phyloP scores from a whole-genome alignment of 2,113 vertebrate species.

The Anser cygnoides region DNA sequence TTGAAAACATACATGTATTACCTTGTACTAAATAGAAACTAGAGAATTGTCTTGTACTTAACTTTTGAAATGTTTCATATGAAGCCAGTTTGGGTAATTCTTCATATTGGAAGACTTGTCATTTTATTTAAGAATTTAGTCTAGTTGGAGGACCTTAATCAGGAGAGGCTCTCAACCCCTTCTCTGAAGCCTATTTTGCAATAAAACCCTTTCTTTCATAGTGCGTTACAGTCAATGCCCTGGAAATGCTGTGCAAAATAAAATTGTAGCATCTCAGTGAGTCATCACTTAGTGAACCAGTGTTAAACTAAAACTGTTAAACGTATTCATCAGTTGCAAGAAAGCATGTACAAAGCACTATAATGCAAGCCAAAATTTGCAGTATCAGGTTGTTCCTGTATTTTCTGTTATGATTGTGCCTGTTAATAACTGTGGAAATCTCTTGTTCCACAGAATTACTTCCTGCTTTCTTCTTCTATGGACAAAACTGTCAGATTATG shows the following conservation, averaged over 20 bases:
- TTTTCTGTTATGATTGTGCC: background rate
- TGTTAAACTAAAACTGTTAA: background rate
- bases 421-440: background rate
- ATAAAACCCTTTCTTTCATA: too few species aligned
- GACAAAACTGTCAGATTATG: slow-evolving; percentile 97
- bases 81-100: background rate
- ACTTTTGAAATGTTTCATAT: background rate
- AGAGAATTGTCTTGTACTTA: background rate
- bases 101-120: background rate
- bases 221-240: background rate
- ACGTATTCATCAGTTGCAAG: background rate
- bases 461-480: slow-evolving; percentile 98
- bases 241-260: background rate
- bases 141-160: background rate
- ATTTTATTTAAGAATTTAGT: background rate
- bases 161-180: background rate
- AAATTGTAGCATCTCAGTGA: background rate
- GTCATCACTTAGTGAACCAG: background rate
- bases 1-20: background rate
- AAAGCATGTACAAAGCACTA: background rate
- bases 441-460: slow-evolving; percentile 88
- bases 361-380: background rate
- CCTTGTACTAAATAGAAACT: background rate
- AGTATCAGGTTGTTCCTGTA: background rate
- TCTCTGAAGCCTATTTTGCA: background rate